Base-by-base conservation (phyloP, 1,140 invertebrate species). In the Drosophila sturtevanti region DNA sequence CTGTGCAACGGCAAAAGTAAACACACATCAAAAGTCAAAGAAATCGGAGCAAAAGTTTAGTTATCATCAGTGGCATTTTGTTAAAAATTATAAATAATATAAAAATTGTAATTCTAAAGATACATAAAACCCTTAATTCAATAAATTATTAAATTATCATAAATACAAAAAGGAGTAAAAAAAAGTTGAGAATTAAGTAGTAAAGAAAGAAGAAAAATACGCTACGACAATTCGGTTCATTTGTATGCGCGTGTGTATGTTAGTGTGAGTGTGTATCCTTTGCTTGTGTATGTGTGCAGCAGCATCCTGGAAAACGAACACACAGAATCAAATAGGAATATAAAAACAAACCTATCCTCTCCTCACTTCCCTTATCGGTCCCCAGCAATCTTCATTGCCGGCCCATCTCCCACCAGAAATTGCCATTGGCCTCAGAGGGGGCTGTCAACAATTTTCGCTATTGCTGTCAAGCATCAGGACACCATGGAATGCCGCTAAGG, bases 281-380 rank as follows among this genome's bases (percentile, higher is more conserved):
- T 59, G 52, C 22, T 64, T 44, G 48, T 56, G 69, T 51, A 60
- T 68, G 63, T 67, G 72, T 74, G 70, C 44, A 70, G 27, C 68
- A 75, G 70, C 72, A 75, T 75, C 72, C 72, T 74, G 72, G 63
- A 73, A 74, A 48, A 64, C 63, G 56, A 73, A 54, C 12, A 18
- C 48, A 14, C 38, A 35, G 16, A 52, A 48, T 62, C 60, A 51
- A 62, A 62, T 48, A 62, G 60, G 60, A 51, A 62, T 62, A 62
- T 44, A 62, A 62, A 48, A 62, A 54, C 51, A 14, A 48, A 66
- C 16, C 35, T 37, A 18, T 34, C 9, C 52, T 18, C 5, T 11
- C 31, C 48, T 31, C 31, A 34, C 12, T 21, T 21, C 37, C 21
- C 11, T 21, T 10, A 16, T 38, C 14, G 38, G 14, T 7, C 38